These are phyloP conservation scores for Motacilla tschutschensis DNA, from an alignment of 2,113 vertebrate genomes.

Conservation along the genomic window DNA sequence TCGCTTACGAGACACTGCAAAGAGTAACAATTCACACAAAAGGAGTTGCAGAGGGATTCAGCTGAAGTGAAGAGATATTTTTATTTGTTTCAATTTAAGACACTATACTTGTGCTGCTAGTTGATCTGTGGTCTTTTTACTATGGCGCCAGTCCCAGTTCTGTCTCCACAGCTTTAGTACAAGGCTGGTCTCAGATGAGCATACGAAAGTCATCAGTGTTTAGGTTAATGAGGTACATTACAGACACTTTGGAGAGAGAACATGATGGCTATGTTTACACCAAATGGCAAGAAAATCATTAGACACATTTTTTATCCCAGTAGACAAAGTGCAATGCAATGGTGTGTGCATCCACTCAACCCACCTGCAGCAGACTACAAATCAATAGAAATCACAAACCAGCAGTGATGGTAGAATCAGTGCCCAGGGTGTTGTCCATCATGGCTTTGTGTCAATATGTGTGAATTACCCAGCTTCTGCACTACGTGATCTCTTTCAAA, in stretches of 20 bases:
- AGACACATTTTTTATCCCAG: neutral
- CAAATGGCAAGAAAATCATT: neutral
- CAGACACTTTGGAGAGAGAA: neutral
- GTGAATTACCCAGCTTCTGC: neutral
- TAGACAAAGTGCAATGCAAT: neutral
- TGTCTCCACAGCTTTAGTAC: neutral
- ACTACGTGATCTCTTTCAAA: neutral
- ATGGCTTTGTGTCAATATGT: neutral
- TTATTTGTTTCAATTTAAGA: neutral
- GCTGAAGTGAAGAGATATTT: neutral
- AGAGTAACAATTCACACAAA: neutral
- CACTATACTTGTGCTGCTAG: neutral
- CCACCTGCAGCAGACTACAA: neutral
- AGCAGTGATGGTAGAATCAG: neutral
- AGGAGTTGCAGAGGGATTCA: neutral
- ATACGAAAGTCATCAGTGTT: neutral
- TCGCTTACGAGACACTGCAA: neutral
- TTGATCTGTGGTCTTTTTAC: neutral
- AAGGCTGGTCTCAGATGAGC: neutral
- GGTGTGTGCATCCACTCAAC: neutral
- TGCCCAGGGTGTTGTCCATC: neutral
- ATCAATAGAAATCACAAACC: neutral
- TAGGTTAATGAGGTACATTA: neutral
- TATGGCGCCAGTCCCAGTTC: neutral
- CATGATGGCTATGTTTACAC: neutral